Evolutionary conservation across 2,888 invertebrate species (phyloP), one percentile per base, ranked within the genome.

Genomic region (Tryphoninae sp.): DNA sequence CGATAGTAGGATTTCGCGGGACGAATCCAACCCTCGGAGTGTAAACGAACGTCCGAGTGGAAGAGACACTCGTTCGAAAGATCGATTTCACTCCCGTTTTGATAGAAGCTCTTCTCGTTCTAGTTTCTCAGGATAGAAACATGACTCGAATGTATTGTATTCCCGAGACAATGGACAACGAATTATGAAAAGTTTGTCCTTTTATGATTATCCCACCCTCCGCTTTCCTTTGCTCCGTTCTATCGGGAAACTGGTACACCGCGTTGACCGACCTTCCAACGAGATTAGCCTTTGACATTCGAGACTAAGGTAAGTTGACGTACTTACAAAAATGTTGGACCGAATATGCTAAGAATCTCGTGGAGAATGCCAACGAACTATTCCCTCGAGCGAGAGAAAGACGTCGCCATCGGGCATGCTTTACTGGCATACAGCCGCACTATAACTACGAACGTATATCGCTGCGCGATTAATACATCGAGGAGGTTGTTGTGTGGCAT

Each of bases 391-490:
- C 42, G 6, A 51, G 40, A 23, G 55, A 80, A 74, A 67, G 65
- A 64, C 67, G 81, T 73, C 67, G 64, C 55, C 13, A 49, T 75
- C 49, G 45, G 23, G 16, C 62, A 62, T n/a, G n/a, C 45, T 71
- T 71, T 33, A 49, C 67, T 75, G 55, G 69, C 53, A 53, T 77
- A 77, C 71, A 40, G 73, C 73, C 40, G 64, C 65, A 45, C 55
- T 45, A 67, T 64, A 67, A 51, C 26, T 49, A 65, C 51, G 22
- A 22, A 51, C 42, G 13, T 62, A 69, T 74, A 73, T 49, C 40
- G 58, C 74, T 59, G 78, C 51, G 68, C 77, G 74, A 81, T 84
- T 84, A 82, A 84, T 77, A 82, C 82, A 62, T 83, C 72, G 80
- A 78, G 64, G 64, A 77, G 64, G 53, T 79, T 79, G 65, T 58